Evolutionary conservation across 2,113 vertebrate species (phyloP).

Genomic region (Lepus europaeus): DNA sequence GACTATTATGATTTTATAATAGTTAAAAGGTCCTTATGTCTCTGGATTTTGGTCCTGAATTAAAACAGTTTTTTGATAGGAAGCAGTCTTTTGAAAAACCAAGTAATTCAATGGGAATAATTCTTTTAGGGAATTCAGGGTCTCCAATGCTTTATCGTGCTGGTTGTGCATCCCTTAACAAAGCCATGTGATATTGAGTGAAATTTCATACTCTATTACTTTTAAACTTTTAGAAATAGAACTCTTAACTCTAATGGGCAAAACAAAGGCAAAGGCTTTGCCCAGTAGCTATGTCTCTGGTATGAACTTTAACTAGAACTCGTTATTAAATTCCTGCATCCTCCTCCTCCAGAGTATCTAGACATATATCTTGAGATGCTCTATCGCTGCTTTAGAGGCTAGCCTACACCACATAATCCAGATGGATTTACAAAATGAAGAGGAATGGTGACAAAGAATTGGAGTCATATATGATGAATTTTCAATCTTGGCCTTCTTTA

Average conservation of each 20-base stretch:
- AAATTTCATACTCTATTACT: background rate
- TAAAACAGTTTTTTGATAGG: background rate
- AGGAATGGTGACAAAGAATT: background rate
- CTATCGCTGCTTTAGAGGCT: background rate
- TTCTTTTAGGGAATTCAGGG: background rate
- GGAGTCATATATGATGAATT: background rate
- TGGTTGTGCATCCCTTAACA: background rate
- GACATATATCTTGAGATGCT: background rate
- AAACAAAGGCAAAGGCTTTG: background rate
- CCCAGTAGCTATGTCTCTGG: background rate
- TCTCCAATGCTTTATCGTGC: too few relatives aligned
- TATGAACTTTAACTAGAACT: background rate
- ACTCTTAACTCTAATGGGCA: background rate
- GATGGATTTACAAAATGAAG: background rate
- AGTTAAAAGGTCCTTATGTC: background rate
- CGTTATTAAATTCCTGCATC: background rate
- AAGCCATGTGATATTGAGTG: background rate
- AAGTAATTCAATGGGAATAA: background rate
- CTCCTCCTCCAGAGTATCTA: background rate
- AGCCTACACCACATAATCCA: background rate
- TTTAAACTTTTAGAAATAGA: background rate
- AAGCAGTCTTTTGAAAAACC: background rate
- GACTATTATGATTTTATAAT: background rate
- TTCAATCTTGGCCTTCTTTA: background rate
- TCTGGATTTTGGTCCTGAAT: constrained; percentile 43